Conservation (phyloP, 2,888 invertebrate genomes). For the Eretmocerus hayati region DNA sequence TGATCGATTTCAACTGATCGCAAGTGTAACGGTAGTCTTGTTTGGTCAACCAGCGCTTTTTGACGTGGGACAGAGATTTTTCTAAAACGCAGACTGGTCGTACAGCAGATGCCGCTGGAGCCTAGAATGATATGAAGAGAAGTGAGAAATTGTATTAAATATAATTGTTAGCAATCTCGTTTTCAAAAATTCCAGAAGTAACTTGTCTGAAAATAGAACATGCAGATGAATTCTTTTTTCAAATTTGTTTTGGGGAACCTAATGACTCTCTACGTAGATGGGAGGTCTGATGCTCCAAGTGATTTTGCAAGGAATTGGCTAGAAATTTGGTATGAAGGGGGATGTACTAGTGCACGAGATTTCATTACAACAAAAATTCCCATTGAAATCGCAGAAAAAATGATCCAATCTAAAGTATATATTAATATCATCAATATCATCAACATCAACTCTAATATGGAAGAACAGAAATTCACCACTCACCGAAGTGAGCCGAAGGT, state of each 20-base stretch:
- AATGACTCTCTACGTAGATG: too few relatives aligned
- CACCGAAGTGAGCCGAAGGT: conserved; percentile 81
- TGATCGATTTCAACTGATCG: conserved; percentile 96
- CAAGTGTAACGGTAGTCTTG: conserved; percentile 95
- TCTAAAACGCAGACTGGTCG: conserved; percentile 82
- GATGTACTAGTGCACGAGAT: too few relatives aligned
- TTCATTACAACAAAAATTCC: too few relatives aligned
- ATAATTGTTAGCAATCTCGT: neutral
- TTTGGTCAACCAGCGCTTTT: conserved; percentile 81
- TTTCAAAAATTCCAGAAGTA: neutral
- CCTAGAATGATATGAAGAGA: conserved; percentile 56
- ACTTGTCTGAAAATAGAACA: too few relatives aligned
- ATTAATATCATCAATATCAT: neutral
- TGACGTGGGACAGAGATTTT: conserved; percentile 82
- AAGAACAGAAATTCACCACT: too few relatives aligned
- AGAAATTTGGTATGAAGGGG: too few relatives aligned
- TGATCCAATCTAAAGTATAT: too few relatives aligned
- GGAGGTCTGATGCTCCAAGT: too few relatives aligned
- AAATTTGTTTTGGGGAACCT: too few relatives aligned
- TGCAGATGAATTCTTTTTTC: too few relatives aligned
- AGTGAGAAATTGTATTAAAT: neutral
- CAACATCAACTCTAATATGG: neutral
- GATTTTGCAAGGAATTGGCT: too few relatives aligned
- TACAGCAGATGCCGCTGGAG: conserved; percentile 86
- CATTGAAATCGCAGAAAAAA: too few relatives aligned